phyloP scores from a whole-genome alignment of 1,140 invertebrate genomes.

The Drosophila pruinosa region DNA sequence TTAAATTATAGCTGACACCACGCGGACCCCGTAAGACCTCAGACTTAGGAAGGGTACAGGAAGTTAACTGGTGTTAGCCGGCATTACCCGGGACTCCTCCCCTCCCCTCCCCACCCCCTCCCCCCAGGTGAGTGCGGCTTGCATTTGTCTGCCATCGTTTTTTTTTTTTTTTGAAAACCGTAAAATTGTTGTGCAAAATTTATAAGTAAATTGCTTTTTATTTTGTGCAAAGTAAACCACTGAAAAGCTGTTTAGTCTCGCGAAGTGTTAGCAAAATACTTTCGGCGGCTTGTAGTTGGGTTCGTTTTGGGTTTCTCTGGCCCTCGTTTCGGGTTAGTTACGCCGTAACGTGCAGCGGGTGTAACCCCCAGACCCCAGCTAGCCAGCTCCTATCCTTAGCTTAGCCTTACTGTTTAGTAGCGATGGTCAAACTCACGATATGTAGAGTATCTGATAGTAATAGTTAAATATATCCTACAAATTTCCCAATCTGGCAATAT shows the following conservation, averaged over 20 bases:
- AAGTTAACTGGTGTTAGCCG: background rate
- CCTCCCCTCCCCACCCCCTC: background rate
- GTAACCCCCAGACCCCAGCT: background rate
- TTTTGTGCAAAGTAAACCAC: slow-evolving; percentile 45
- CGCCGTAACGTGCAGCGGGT: background rate
- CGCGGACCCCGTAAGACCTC: slow-evolving; percentile 13
- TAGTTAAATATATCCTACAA: no score
- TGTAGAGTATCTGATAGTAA: no score
- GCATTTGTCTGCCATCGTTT: slow-evolving; percentile 30
- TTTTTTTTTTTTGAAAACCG: slow-evolving; percentile 1
- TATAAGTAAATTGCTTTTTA: slow-evolving; percentile 54
- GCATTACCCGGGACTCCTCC: no score
- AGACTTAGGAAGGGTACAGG: background rate
- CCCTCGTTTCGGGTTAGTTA: slow-evolving; percentile 7
- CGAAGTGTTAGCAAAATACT: slow-evolving; percentile 52
- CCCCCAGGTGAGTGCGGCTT: slow-evolving; percentile 19
- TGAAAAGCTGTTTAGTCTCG: slow-evolving; percentile 48
- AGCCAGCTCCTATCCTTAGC: background rate
- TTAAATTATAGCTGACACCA: slow-evolving; percentile 52
- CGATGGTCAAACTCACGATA: background rate
- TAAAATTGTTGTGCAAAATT: slow-evolving; percentile 51
- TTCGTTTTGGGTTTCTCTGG: background rate
- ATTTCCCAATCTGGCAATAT: no score
- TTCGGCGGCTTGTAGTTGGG: slow-evolving; percentile 27
- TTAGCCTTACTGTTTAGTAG: background rate